Evolutionary conservation across 2,888 invertebrate species (phyloP), one percentile per base, ranked within the genome.

Genomic region (Nasonia oneida): DNA sequence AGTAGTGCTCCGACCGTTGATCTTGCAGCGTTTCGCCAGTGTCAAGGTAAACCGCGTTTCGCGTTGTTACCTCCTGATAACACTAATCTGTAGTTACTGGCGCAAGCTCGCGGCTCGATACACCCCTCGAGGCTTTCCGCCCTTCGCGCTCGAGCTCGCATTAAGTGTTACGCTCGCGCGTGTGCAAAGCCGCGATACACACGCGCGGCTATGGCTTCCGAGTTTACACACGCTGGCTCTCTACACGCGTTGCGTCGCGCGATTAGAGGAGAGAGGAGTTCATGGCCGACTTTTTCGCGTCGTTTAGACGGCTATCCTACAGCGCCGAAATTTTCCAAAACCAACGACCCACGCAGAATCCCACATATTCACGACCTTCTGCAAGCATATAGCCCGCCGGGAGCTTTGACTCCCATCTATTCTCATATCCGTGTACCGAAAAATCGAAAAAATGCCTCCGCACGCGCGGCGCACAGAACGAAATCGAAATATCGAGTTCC

Each of bases 61-160:
- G 90, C 91, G 91, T 92, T 92, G 93, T 92, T 92, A 91, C 91
- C 92, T 79, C 91, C 91, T 91, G 92, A 93, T 93, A 92, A 92
- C 91, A 91, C 92, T 93, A 92, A 93, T 93, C 93, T 92, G 92
- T 92, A 92, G 92, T 91, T 92, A 92, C 91, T 91, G 90, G 91
- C 88, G 88, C 89, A 86, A 80, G 64, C 88, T 88, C 89, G 87
- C 82, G 61, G 84, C 61, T 76, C 83, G 67, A 79, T 78, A 80
- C 76, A 64, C 76, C 77, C 82, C 85, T 85, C 77, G 71, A 81
- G 75, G 84, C 84, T 57, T 80, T 47, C 57, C 78, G 29, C 29
- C 23, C 50, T 14, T 75, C 37, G 14, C 2, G 18, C 57, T n/a
- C 53, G 12, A 8, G 74, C 29, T 10, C 73, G 81, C 64, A 85